Base-by-base conservation (phyloP, 2,113 vertebrate genomes). In the Colistium nudipinnis region DNA sequence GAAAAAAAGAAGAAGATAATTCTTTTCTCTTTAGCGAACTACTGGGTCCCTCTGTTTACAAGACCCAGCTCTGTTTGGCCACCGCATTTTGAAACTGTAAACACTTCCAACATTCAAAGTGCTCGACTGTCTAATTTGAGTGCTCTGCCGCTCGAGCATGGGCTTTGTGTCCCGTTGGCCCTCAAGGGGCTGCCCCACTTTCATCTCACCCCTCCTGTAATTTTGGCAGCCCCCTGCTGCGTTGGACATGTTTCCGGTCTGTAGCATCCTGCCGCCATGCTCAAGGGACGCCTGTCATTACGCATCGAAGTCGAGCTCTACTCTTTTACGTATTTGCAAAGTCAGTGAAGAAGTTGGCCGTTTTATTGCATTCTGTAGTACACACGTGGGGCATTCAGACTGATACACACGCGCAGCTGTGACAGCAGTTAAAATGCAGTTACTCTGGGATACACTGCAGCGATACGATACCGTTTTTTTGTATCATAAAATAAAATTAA, bases 161-260 rank as follows among this genome's bases (percentile, higher is more conserved):
- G 63, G 52, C 66, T 81, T 74, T 62, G 70, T 75, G 48, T 78
- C 57, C 48, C 0, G 22, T 54, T 45, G 84, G 77, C 78, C 78
- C 61, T 11, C 0, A 55, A 25, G 49, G 7, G 44, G 43, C 43
- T 76, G 81, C 52, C 71, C 82, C 75, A 78, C 78, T 81, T 83
- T 85, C 69, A 82, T 82, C 81, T 66, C 72, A 47, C 33, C n/a
- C 54, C 63, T 76, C 78, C 80, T 89, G 76, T 89, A 74, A 88
- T 85, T 78, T 78, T 64, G 82, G 69, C 76, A 43, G 77, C 64
- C 63, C 80, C 79, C 82, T 41, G 84, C 81, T 53, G 84, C 52
- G 80, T 28, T 72, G 65, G 63, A 80, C 53, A 54, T 30, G 68
- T 81, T 83, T 83, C 75, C 81, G 78, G 75, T 63, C 78, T 70